A percentile compares a stretch with the other conserved stretches of the same genome.
Conservation (phyloP, 2,888 invertebrate species). For the Pseudolycoriella hygida region DNA sequence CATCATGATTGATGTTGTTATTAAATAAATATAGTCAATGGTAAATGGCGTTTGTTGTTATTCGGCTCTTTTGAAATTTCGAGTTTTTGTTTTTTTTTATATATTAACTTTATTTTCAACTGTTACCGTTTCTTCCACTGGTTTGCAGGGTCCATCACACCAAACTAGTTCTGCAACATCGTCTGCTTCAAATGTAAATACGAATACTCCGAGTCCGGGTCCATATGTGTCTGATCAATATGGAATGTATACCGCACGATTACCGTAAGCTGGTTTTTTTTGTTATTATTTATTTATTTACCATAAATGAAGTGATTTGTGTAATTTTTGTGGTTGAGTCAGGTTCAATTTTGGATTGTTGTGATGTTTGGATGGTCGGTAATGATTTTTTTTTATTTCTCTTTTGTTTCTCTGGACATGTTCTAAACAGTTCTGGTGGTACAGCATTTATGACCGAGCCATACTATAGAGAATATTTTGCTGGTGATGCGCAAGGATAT, state of each 20-base stretch:
- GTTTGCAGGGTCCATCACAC: slow-evolving; percentile 19
- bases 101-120: slow-evolving; percentile 5
- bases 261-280: slow-evolving; percentile 13
- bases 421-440: slow-evolving; percentile 12
- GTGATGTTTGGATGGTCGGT: not conserved
- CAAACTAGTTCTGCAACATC: slow-evolving; percentile 17
- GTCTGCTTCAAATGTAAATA: slow-evolving; percentile 21
- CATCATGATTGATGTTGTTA: slow-evolving; percentile 1
- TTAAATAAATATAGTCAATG: too few species aligned
- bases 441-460: slow-evolving; percentile 50
- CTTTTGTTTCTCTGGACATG: not conserved
- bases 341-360: not conserved
- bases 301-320: too few species aligned
- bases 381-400: slow-evolving; percentile 2
- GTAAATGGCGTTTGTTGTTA: not conserved
- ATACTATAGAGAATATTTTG: slow-evolving; percentile 61
- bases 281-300: not conserved
- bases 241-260: slow-evolving; percentile 27
- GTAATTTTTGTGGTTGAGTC: too few species aligned
- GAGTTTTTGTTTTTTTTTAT: not conserved
- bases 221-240: slow-evolving; percentile 29
- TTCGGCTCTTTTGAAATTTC: not conserved
- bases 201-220: slow-evolving; percentile 29
- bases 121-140: slow-evolving; percentile 7
- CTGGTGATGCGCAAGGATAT: slow-evolving; percentile 31